Evolutionary conservation across 1,140 invertebrate species (phyloP), one percentile per base, ranked within the genome.

Genomic region (Chionoecetes opilio): DNA sequence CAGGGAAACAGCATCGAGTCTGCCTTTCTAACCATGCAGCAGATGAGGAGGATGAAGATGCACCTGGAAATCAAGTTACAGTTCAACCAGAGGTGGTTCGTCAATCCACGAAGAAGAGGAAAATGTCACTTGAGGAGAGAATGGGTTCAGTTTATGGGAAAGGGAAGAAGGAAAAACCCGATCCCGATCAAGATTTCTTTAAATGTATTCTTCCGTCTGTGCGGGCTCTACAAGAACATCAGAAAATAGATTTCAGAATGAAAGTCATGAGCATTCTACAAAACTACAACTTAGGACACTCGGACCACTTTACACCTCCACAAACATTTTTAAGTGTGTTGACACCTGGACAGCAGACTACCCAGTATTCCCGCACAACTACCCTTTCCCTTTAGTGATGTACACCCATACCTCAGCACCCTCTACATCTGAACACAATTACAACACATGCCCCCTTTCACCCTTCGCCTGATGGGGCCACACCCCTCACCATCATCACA

Each of bases 241-340:
- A 93, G 38, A 93, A 93, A 34, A 32, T 87, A n/a, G 82, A 85
- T 34, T 93, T 87, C 85, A 93, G 82, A 93, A 35, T 93, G 31
- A 84, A 87, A 21, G 82, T 88, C 17, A 5, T 93, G 84, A 82
- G 14, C 34, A 32, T 41, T 31, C 84, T 93, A 11, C 92, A 93
- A 46, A 86, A 41, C 6, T 34, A 87, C 92, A 93, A 87, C 31
- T 17, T 41, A 86, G 84, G 37, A 53, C 92, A 84, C 21, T 82
- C 34, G 3, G 0, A 29, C 14, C 91, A 34, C 0, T 29, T 31
- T 53, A 34, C 35, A 86, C 6, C 31, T 53, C 46, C 31, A 34
- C 31, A 31, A 35, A 32, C 0, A 63, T 63, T 91, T 63, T 32
- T 32, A 63, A 82, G n/a, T 32, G 29, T 91, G 29, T 38, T 63